A percentile compares a stretch with the other conserved stretches of the same genome.
phyloP scores from a whole-genome alignment of 2,888 invertebrate genomes.

The Catocala sponsa region DNA sequence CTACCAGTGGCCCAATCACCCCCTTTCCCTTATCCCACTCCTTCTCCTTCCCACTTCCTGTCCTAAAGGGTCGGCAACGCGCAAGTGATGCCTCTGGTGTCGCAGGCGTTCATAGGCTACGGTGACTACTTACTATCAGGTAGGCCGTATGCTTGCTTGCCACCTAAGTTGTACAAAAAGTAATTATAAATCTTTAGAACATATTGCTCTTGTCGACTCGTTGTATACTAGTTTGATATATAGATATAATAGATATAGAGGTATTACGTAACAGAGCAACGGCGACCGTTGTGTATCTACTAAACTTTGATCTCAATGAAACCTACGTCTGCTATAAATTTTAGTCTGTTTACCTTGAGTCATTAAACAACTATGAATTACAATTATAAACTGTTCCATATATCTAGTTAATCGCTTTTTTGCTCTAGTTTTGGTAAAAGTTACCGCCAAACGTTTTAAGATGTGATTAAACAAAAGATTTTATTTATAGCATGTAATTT shows the following conservation, averaged over 20 bases:
- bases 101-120: too few species aligned
- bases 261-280: not conserved
- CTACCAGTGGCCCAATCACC: too few species aligned
- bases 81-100: too few species aligned
- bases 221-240: conserved; percentile 3
- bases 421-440: conserved; percentile 21
- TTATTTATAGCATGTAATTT: conserved; percentile 2
- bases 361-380: conserved; percentile 23
- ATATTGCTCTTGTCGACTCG: too few species aligned
- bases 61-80: too few species aligned
- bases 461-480: conserved; percentile 1
- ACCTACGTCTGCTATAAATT: conserved; percentile 21
- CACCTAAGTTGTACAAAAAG: too few species aligned
- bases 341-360: conserved; percentile 22
- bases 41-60: too few species aligned
- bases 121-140: too few species aligned
- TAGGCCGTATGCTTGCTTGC: too few species aligned
- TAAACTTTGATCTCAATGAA: conserved; percentile 20
- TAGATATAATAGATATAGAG: too few species aligned
- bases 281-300: conserved; percentile 6
- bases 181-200: too few species aligned
- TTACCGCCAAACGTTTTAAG: conserved; percentile 11
- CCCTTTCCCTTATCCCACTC: too few species aligned
- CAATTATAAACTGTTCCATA: conserved; percentile 20
- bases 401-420: conserved; percentile 13